These are phyloP conservation scores for Oophaga sylvatica DNA, from an alignment of 2,797 vertebrate genomes.

Conservation along the genomic window DNA sequence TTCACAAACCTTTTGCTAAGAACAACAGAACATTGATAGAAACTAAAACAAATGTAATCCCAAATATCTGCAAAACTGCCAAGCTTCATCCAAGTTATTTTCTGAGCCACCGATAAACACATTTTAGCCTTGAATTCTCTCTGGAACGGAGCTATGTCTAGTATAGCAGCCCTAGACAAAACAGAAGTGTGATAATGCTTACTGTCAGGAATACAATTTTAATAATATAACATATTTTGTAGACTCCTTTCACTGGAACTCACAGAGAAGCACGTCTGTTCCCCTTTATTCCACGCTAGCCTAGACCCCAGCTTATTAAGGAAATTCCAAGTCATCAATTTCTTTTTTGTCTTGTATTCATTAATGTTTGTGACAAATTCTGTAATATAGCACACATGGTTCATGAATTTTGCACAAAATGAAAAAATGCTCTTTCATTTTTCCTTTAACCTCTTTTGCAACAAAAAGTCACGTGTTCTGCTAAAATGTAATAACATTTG, in stretches of 20 bases:
- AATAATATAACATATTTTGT: constrained; percentile 30
- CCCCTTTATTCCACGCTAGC: not conserved
- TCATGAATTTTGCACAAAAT: too few relatives aligned
- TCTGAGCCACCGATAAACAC: constrained; percentile 53
- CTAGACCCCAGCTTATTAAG: not conserved
- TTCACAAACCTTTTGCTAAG: not conserved
- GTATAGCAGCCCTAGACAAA: constrained; percentile 42
- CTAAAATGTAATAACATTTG: too few relatives aligned
- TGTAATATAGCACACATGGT: too few relatives aligned
- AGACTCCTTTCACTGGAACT: constrained; percentile 4
- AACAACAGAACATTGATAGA: constrained; percentile 34
- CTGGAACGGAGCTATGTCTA: constrained; percentile 37
- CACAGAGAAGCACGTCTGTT: not conserved
- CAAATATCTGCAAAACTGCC: constrained; percentile 36
- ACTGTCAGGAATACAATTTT: constrained; percentile 26
- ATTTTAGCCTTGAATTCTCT: constrained; percentile 49
- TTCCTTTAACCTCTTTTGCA: too few relatives aligned
- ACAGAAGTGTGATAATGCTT: constrained; percentile 49
- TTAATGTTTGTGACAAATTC: too few relatives aligned
- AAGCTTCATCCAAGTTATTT: constrained; percentile 44
- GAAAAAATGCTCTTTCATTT: too few relatives aligned
- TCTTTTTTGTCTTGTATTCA: too few relatives aligned
- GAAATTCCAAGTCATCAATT: not conserved
- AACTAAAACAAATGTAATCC: constrained; percentile 36
- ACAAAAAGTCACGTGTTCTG: too few relatives aligned